These are phyloP conservation scores for Hesperophylax magnus DNA, from an alignment of 1,140 invertebrate species.

Conservation along the genomic window DNA sequence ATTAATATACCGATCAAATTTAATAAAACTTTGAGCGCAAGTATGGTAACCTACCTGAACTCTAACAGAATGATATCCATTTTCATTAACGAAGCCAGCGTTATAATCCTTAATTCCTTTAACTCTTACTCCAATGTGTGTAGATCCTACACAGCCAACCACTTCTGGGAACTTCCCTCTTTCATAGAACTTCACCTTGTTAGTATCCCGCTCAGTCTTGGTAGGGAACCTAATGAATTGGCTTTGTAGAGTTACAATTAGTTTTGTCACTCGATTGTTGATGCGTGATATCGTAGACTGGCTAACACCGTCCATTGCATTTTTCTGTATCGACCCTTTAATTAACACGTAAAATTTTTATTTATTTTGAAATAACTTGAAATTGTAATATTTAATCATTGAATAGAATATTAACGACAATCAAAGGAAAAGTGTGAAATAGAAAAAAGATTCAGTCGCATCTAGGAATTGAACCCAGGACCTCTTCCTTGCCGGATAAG, in stretches of 20 bases:
- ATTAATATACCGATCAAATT: not conserved
- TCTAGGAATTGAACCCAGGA: no score
- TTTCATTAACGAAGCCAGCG: conserved; percentile 52
- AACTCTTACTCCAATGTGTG: conserved; percentile 51
- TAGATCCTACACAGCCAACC: conserved; percentile 52
- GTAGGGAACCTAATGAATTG: conserved; percentile 50
- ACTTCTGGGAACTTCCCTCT: conserved; percentile 51
- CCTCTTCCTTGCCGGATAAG: no score
- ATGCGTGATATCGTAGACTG: conserved; percentile 53
- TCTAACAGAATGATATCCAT: conserved; percentile 54
- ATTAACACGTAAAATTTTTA: no score
- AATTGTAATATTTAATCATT: no score
- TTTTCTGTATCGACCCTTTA: conserved; percentile 52
- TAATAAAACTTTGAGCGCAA: no score
- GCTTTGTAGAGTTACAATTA: conserved; percentile 44
- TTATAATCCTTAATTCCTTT: conserved; percentile 53
- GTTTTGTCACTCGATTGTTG: conserved; percentile 50
- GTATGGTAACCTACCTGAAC: conserved; percentile 37
- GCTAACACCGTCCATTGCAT: conserved; percentile 52
- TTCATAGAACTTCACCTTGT: conserved; percentile 51
- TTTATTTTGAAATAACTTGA: no score
- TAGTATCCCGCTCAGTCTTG: conserved; percentile 40
- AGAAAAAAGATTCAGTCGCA: no score
- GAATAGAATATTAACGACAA: no score
- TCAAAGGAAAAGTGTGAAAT: no score